Evolutionary conservation across 2,888 invertebrate genomes (phyloP).

Genomic region (Meteorus cinctellus): DNA sequence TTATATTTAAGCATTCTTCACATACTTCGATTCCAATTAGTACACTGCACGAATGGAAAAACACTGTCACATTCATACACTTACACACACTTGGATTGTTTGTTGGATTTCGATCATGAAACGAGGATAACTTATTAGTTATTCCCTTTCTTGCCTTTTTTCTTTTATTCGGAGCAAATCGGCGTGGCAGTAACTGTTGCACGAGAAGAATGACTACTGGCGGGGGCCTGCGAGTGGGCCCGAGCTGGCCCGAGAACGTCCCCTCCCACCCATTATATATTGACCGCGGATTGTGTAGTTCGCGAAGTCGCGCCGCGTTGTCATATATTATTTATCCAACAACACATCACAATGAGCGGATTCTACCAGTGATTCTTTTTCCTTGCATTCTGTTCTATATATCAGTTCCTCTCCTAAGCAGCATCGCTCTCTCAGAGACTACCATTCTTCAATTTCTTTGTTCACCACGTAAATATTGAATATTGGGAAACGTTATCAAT

Average conservation of each 20-base stretch:
- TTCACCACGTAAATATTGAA: too few relatives aligned
- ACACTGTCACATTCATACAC: neutral
- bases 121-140: neutral
- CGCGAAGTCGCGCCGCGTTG: too few relatives aligned
- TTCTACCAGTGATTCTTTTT: too few relatives aligned
- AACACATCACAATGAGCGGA: too few relatives aligned
- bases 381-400: too few relatives aligned
- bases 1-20: neutral
- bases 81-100: neutral
- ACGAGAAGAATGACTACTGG: constrained; percentile 8
- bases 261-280: constrained; percentile 8
- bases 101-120: neutral
- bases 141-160: neutral
- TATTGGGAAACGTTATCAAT: too few relatives aligned
- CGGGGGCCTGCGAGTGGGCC: constrained; percentile 36
- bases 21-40: neutral
- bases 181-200: constrained; percentile 19
- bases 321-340: too few relatives aligned
- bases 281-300: too few relatives aligned
- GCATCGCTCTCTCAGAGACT: too few relatives aligned
- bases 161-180: neutral
- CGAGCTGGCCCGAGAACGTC: constrained; percentile 32
- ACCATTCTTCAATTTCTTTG: too few relatives aligned
- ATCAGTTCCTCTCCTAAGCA: too few relatives aligned
- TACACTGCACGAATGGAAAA: neutral